These are phyloP conservation scores for Enteromius afrohamiltoni DNA, from an alignment of 2,797 vertebrate species.

Conservation along the genomic window DNA sequence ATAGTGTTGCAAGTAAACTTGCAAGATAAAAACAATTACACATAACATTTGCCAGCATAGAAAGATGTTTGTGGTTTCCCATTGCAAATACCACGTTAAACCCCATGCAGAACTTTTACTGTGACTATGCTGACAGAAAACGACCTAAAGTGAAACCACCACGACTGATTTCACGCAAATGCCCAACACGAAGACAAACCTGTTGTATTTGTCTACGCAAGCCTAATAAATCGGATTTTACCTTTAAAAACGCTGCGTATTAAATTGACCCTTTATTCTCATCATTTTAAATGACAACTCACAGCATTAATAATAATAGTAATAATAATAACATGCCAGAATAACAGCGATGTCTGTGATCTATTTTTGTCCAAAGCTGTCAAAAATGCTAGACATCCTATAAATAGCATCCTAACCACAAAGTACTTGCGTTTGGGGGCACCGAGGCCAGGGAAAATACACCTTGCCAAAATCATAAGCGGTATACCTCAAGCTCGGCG, in stretches of 20 bases:
- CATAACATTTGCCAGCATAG: not conserved
- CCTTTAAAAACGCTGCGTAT: not conserved
- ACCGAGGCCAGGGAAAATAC: conserved; percentile 62
- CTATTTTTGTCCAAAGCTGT: conserved; percentile 30
- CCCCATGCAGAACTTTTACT: not conserved
- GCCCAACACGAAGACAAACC: not conserved
- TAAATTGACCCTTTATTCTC: not conserved
- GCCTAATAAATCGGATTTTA: not conserved
- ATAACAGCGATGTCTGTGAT: not conserved
- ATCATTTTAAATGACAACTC: not conserved
- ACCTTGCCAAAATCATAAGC: conserved; percentile 69
- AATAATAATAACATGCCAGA: not conserved
- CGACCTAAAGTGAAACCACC: not conserved
- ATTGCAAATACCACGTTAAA: not conserved
- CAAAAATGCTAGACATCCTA: conserved; percentile 64
- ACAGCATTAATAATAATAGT: not conserved
- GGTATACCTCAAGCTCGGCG: conserved; percentile 60
- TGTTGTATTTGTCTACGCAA: not conserved
- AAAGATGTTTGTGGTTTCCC: not conserved
- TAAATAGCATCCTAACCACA: conserved; percentile 74
- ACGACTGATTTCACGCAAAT: not conserved
- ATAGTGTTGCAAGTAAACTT: no score
- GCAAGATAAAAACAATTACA: conserved; percentile 15
- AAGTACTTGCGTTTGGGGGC: conserved; percentile 72
- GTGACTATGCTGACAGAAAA: not conserved